phyloP scores from a whole-genome alignment of 2,888 invertebrate genomes.

The Diachrysia chrysitis region DNA sequence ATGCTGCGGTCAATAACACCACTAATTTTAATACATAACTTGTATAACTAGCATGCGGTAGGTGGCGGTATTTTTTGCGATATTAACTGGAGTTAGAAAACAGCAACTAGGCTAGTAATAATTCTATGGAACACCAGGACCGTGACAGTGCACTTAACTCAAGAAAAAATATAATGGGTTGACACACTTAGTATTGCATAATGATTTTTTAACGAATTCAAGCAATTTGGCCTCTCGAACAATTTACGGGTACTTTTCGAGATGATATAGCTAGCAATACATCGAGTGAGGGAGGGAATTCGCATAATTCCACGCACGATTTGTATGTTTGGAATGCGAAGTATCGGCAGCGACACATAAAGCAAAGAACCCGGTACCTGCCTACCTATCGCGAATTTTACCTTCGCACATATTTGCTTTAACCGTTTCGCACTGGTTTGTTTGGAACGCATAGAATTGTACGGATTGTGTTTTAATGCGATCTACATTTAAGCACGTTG shows the following conservation, averaged over 20 bases:
- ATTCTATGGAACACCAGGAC: neutral
- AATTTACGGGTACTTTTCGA: conserved; percentile 19
- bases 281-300: conserved; percentile 50
- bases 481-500: conserved; percentile 11
- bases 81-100: conserved; percentile 17
- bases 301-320: conserved; percentile 60
- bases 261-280: conserved; percentile 26
- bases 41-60: conserved; percentile 12
- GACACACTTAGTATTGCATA: conserved; percentile 40
- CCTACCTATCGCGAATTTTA: conserved; percentile 53
- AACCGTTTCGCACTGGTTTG: conserved; percentile 43
- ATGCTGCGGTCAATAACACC: conserved; percentile 45
- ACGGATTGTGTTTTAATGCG: conserved; percentile 24
- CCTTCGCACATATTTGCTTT: conserved; percentile 55
- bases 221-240: conserved; percentile 17
- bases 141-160: neutral
- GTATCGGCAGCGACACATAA: conserved; percentile 63
- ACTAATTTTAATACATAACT: conserved; percentile 38
- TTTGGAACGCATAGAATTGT: conserved; percentile 37
- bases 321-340: conserved; percentile 68
- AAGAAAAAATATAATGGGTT: conserved; percentile 19
- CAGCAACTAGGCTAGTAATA: conserved; percentile 1
- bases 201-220: conserved; percentile 9
- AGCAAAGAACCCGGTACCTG: conserved; percentile 57
- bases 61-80: conserved; percentile 29